Evolutionary conservation across 2,888 invertebrate genomes (phyloP).

Genomic region (Priocnemis perturbator): DNA sequence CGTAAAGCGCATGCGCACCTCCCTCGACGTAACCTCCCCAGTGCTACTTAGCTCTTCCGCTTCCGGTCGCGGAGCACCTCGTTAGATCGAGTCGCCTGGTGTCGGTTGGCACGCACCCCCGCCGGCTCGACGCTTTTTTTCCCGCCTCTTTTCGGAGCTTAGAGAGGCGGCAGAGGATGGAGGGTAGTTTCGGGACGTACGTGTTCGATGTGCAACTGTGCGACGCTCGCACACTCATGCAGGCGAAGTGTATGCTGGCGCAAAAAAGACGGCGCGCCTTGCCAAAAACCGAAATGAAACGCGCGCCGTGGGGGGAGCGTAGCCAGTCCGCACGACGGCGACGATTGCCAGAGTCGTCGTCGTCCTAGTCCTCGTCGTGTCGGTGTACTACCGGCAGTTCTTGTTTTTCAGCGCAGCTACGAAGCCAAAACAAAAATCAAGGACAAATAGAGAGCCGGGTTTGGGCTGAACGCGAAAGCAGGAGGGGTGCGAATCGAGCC

Average conservation of each 20-base stretch:
- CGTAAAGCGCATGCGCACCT: constrained; percentile 18
- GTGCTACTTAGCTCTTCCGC: constrained; percentile 54
- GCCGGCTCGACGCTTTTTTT: constrained; percentile 18
- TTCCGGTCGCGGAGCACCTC: constrained; percentile 58
- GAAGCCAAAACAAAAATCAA: constrained; percentile 48
- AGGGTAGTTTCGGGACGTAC: neutral
- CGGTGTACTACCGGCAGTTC: constrained; percentile 28
- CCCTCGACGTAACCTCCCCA: constrained; percentile 13
- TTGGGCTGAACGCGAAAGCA: constrained; percentile 6
- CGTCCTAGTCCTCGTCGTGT: no score
- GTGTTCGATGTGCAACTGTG: neutral
- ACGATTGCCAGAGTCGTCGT: constrained; percentile 43
- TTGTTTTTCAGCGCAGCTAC: constrained; percentile 35
- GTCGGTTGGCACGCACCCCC: constrained; percentile 55
- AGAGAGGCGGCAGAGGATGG: no score
- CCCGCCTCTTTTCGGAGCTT: constrained; percentile 23
- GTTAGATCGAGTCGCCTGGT: constrained; percentile 53
- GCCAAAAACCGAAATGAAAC: constrained; percentile 63
- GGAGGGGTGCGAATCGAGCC: constrained; percentile 1
- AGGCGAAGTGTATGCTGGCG: neutral
- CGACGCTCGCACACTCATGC: neutral
- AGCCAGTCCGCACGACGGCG: constrained; percentile 31
- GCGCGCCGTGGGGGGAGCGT: constrained; percentile 40
- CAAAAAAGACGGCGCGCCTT: constrained; percentile 32
- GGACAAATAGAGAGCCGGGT: constrained; percentile 27